Conservation (phyloP, 2,797 vertebrate genomes). For the Triplophysa yarkandensis region DNA sequence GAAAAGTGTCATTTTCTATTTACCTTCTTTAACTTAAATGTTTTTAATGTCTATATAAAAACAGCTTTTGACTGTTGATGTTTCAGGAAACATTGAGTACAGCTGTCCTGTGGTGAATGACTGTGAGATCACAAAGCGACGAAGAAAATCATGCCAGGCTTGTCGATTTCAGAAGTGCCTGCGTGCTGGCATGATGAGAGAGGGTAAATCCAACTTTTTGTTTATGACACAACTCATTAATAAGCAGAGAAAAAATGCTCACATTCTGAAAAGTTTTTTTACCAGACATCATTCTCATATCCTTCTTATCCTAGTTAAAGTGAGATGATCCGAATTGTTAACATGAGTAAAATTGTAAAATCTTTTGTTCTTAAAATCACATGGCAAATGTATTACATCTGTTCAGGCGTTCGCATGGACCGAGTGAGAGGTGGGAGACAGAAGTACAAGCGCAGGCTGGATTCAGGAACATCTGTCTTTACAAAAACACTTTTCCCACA, state of each 20-base stretch:
- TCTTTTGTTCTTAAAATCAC: background rate
- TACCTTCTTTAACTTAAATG: no score
- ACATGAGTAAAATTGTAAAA: no score
- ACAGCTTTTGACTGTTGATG: constrained; percentile 2
- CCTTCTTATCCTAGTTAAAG: no score
- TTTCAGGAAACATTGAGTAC: constrained; percentile 78
- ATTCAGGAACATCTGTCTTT: constrained; percentile 53
- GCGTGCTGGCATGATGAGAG: constrained; percentile 78
- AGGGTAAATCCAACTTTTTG: constrained; percentile 64
- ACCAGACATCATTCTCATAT: no score
- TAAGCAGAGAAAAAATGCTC: no score
- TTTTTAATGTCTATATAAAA: background rate
- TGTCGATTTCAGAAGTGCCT: constrained; percentile 81
- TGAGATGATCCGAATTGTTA: no score
- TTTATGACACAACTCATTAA: no score
- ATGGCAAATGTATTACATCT: background rate
- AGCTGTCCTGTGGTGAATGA: constrained; percentile 74
- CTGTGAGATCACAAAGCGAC: constrained; percentile 78
- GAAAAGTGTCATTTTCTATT: background rate
- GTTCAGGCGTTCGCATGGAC: constrained; percentile 76
- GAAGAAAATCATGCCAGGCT: constrained; percentile 79
- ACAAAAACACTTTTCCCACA: constrained; percentile 50
- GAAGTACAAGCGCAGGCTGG: constrained; percentile 73
- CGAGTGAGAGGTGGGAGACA: constrained; percentile 77
- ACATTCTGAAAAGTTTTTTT: no score